phyloP scores from a whole-genome alignment of 2,113 vertebrate genomes.

The Meriones unguiculatus region DNA sequence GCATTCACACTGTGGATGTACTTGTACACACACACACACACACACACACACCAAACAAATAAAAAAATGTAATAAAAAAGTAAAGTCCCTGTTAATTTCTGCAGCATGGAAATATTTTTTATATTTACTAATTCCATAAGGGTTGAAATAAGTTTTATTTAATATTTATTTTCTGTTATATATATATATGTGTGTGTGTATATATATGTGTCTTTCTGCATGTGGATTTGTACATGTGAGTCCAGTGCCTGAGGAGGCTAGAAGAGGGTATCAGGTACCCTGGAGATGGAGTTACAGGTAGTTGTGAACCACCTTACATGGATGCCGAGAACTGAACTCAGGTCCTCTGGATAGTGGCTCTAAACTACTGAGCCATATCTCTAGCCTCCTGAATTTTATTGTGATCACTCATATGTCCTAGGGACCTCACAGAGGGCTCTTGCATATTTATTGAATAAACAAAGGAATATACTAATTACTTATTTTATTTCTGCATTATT shows the following conservation, averaged over 20 bases:
- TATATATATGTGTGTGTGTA: neutral
- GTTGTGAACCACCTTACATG: neutral
- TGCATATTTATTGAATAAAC: constrained; percentile 20
- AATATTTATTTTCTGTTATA: neutral
- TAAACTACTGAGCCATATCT: neutral
- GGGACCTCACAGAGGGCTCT: neutral
- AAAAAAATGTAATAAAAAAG: neutral
- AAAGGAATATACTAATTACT: constrained; percentile 18
- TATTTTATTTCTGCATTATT: constrained; percentile 20
- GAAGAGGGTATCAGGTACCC: neutral
- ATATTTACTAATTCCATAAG: constrained; percentile 59
- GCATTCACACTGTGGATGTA: neutral
- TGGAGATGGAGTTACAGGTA: neutral
- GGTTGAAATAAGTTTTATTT: neutral
- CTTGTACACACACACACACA: neutral
- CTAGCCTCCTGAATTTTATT: neutral
- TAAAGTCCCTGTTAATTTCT: constrained; percentile 39
- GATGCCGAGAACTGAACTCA: neutral
- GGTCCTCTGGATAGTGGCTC: neutral
- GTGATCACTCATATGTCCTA: constrained; percentile 18
- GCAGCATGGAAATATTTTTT: constrained; percentile 30
- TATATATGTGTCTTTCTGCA: neutral
- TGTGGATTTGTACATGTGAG: neutral
- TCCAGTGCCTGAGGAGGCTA: neutral
- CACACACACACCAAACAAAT: neutral